Evolutionary conservation across 2,888 invertebrate genomes (phyloP), one percentile per base, ranked within the genome.

Genomic region (Amphipyra berbera): DNA sequence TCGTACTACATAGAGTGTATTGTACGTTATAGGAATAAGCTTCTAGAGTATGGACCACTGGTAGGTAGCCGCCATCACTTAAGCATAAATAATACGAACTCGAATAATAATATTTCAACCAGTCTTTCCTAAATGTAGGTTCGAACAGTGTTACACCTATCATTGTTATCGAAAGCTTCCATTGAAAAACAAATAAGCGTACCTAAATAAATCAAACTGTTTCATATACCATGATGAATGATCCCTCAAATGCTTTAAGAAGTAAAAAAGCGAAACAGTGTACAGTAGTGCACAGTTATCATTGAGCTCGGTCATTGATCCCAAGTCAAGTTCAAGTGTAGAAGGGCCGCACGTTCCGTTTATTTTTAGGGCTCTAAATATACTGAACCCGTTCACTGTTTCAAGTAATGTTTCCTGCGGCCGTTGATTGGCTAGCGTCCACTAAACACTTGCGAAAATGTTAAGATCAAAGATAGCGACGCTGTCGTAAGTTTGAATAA

Each of bases 341-440:
- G 85, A 83, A 86, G 88, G 83, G 84, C 84, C 83, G 84, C 82
- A 83, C 84, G 83, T 80, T 81, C 63, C 81, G 88, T 87, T 88
- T 94, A 94, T 94, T 92, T 93, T 93, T 93, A 92, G 90, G 85
- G 76, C 81, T 87, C 90, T 92, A 90, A 90, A 91, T 90, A 90
- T 90, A 91, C 88, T 86, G 62, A 79, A 76, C 78, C 71, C 83
- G 78, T 81, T 80, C 81, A 76, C 64, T 57, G 73, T 67, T 82
- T 73, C 69, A 71, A 78, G 76, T 82, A 79, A 82, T 83, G 85
- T 85, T 87, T 89, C 88, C 90, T 88, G 85, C 76, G 60, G 54
- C 12, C 49, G 76, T 74, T 81, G 76, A 83, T 82, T 86, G 82
- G 76, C 71, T 76, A 71, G 68, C 68, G 62, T 67, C 61, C 47